Conservation (phyloP, 2,113 vertebrate species). For the Cyanoramphus novaezelandiae region DNA sequence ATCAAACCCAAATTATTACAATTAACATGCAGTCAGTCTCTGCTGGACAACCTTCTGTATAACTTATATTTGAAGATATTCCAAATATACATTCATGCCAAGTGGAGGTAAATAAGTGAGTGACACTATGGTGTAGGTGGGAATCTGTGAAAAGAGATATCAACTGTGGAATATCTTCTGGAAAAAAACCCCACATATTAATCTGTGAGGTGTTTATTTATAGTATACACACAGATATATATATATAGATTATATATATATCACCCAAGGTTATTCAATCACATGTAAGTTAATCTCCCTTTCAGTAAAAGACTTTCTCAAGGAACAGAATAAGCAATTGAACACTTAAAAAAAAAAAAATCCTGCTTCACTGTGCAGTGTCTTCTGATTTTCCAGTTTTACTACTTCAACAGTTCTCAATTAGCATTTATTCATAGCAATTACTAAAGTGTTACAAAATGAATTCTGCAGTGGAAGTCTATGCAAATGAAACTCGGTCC, state of each 20-base stretch:
- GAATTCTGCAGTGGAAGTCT: not conserved
- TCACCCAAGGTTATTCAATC: conserved; percentile 11
- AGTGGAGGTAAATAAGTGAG: conserved; percentile 48
- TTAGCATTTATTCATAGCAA: conserved; percentile 13
- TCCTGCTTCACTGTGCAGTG: not conserved
- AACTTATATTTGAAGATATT: not conserved
- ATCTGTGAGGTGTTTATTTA: conserved; percentile 39
- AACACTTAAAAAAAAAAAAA: not conserved
- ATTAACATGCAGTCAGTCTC: not conserved
- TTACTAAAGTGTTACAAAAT: not conserved
- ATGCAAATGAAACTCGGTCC: not conserved
- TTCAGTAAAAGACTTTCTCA: conserved; percentile 12
- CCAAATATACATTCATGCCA: not conserved
- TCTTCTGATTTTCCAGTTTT: conserved; percentile 32
- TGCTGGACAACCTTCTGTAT: not conserved
- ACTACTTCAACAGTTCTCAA: not conserved
- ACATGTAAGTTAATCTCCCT: not conserved
- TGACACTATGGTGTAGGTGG: conserved; percentile 42
- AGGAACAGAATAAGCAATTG: not conserved
- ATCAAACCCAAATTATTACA: not conserved
- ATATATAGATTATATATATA: not conserved
- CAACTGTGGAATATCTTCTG: conserved; percentile 32
- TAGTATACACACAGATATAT: not conserved
- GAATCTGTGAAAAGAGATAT: conserved; percentile 28
- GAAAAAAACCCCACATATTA: conserved; percentile 1